Conservation (phyloP, 2,113 vertebrate species). For the Vidua chalybeata region DNA sequence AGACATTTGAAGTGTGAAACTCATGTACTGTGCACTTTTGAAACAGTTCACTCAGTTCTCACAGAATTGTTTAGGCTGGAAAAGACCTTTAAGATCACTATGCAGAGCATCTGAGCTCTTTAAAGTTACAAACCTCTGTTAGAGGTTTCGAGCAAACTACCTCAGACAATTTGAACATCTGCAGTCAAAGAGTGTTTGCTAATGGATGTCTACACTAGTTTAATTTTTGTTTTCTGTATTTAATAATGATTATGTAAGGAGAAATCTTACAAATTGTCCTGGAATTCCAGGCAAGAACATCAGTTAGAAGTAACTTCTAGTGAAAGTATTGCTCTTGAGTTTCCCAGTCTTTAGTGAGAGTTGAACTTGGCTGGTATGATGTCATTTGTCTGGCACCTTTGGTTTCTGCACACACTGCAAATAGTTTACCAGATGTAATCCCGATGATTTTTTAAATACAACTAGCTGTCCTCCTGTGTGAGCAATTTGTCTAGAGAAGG, state of each 20-base stretch:
- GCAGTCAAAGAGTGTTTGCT: neutral
- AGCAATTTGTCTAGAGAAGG: neutral
- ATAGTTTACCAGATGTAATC: slow-evolving; percentile 23
- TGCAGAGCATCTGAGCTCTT: neutral
- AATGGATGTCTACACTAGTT: neutral
- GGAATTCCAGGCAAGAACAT: neutral
- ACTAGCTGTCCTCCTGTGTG: neutral
- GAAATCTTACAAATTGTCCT: neutral
- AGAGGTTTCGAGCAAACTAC: neutral
- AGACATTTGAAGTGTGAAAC: neutral
- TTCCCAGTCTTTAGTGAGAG: neutral
- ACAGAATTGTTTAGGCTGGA: neutral
- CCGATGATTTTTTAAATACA: neutral
- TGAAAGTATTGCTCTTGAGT: neutral
- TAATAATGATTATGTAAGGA: neutral
- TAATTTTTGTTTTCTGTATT: neutral
- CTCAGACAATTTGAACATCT: neutral
- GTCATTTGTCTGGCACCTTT: slow-evolving; percentile 35
- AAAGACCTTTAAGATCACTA: neutral
- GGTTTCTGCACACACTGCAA: slow-evolving; percentile 10
- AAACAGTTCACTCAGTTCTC: neutral
- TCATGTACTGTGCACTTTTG: neutral
- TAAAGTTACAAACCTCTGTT: neutral
- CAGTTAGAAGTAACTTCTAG: neutral
- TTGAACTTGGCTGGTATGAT: neutral